Base-by-base conservation (phyloP, 2,888 invertebrate species). In the Neuroscelio doddi region DNA sequence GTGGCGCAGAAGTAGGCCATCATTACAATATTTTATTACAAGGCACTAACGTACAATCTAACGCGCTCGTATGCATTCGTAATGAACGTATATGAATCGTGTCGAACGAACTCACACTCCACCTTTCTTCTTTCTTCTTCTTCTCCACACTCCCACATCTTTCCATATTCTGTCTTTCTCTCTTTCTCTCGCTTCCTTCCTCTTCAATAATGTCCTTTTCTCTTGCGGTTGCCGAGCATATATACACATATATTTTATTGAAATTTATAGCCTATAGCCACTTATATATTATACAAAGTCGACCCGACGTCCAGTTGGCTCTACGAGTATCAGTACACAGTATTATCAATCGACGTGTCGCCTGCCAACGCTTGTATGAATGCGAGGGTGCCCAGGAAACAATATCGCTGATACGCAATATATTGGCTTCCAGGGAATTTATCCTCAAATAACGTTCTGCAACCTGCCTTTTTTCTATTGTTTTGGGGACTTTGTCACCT, bases 11-110 rank as follows among this genome's bases (percentile, higher is more conserved):
- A 80, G 76, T 80, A 78, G 79, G 79, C 79, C 78, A 79, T 72
- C 77, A 77, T 76, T 76, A 77, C 74, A 74, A 74, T 74, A 74
- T 74, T 74, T 74, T 74, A 78, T 79, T 83, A 81, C 82, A 80
- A 80, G 81, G 81, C 80, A 81, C 82, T 82, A 83, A 82, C 81
- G 81, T 83, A 81, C 83, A 82, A 83, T 83, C 82, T 82, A 82
- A 83, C 82, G 78, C 80, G 78, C 80, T 79, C 78, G 79, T 80
- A 80, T 83, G 81, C 83, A 83, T 83, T 83, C 78, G 81, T 83
- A 82, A 83, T 83, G 81, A 82, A 81, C 80, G 80, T 81, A 79
- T 82, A 82, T 81, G 82, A 82, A 81, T 83, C 81, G 82, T 78
- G 80, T 81, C 79, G 80, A 80, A 80, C 71, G 64, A 73, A 66